A percentile compares a stretch with the other conserved stretches of the same genome.
Evolutionary conservation across 2,888 invertebrate species (phyloP).

Genomic region (Pemphredon lugubris): DNA sequence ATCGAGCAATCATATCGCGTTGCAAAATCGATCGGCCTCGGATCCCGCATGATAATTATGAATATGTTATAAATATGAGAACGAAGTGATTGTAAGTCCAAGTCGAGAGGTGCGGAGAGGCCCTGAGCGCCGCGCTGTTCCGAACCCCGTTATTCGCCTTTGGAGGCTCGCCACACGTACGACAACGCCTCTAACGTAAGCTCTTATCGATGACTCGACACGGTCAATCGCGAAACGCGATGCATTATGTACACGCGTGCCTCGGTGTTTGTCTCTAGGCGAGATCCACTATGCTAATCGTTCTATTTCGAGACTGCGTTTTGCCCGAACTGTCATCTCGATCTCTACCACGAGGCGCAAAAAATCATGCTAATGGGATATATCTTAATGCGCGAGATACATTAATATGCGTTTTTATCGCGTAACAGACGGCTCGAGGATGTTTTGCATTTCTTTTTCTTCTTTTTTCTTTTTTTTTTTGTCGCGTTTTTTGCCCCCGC

Average conservation of each 20-base stretch:
- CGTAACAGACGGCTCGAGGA: conserved; percentile 12
- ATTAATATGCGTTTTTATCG: conserved; percentile 32
- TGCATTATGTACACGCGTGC: neutral
- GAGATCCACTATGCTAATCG: conserved; percentile 65
- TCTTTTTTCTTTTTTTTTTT: neutral
- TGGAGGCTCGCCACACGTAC: conserved; percentile 71
- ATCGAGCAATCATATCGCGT: conserved; percentile 55
- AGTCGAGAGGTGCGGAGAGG: conserved; percentile 57
- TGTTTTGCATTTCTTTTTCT: conserved; percentile 3
- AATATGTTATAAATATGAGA: conserved; percentile 79
- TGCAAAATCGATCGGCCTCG: conserved; percentile 79
- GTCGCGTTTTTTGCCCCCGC: neutral
- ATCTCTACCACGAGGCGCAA: conserved; percentile 4
- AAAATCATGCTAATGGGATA: conserved; percentile 20
- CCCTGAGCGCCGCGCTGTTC: conserved; percentile 65
- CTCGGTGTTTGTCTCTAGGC: neutral
- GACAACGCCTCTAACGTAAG: conserved; percentile 45
- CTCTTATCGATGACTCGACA: conserved; percentile 18
- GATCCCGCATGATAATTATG: conserved; percentile 76
- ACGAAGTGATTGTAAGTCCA: conserved; percentile 72
- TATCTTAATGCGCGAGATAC: conserved; percentile 8
- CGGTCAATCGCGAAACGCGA: conserved; percentile 21
- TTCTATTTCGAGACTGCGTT: conserved; percentile 60
- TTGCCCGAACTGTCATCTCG: conserved; percentile 28
- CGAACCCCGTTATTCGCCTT: conserved; percentile 71